A percentile compares a stretch with the other conserved stretches of the same genome.
phyloP scores from a whole-genome alignment of 2,113 vertebrate species.

The Burhinus oedicnemus region DNA sequence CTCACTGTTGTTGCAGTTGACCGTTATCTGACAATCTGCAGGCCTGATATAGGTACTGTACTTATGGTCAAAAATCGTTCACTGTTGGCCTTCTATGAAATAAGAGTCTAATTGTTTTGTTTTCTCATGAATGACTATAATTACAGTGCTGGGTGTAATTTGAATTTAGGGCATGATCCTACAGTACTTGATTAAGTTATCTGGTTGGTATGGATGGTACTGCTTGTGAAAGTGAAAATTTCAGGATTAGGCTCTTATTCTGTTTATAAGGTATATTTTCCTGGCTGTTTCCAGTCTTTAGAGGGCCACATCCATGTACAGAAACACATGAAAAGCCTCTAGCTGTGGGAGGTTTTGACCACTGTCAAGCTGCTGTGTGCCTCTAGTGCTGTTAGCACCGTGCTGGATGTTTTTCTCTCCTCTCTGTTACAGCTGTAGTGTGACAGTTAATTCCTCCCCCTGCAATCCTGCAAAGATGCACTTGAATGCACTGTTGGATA shows the following conservation, averaged over 20 bases:
- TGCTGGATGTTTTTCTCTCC: background rate
- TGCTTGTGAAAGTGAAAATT: background rate
- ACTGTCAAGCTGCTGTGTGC: background rate
- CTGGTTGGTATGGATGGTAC: background rate
- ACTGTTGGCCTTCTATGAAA: background rate
- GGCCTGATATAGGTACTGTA: conserved; percentile 86
- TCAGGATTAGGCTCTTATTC: background rate
- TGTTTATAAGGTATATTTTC: background rate
- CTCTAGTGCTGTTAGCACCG: background rate
- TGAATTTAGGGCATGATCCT: background rate
- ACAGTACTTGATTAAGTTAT: background rate
- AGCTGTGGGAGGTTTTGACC: background rate
- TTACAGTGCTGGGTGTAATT: background rate
- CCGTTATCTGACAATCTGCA: conserved; percentile 91
- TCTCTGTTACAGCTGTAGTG: background rate
- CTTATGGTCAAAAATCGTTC: background rate
- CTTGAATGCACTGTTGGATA: background rate
- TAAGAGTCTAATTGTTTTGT: background rate
- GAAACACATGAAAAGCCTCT: background rate
- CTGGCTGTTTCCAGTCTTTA: background rate
- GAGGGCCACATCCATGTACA: background rate
- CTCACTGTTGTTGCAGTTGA: conserved; percentile 94
- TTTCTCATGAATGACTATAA: background rate
- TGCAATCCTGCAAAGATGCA: background rate
- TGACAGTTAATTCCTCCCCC: background rate